Conservation (phyloP, 2,113 vertebrate genomes). For the Choloepus hoffmanni region DNA sequence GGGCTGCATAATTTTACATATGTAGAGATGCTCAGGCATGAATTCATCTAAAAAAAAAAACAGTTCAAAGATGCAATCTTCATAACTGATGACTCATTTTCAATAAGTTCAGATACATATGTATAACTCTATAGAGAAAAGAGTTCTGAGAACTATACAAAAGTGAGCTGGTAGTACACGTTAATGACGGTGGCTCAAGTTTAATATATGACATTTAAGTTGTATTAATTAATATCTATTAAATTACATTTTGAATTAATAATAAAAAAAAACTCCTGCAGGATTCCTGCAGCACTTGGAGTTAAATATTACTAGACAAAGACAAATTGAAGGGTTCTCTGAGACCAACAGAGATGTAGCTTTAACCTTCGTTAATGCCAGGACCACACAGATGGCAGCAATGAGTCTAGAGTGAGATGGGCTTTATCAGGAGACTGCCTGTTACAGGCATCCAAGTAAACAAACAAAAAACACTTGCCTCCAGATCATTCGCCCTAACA, state of each 20-base stretch:
- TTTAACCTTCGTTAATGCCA: background rate
- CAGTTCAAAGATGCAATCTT: constrained; percentile 25
- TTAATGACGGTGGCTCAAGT: background rate
- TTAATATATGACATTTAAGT: background rate
- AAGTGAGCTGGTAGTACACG: background rate
- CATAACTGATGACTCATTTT: constrained; percentile 40
- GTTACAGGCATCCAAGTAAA: background rate
- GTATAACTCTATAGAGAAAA: background rate
- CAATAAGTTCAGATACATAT: background rate
- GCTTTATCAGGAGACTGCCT: background rate
- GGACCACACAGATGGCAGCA: background rate
- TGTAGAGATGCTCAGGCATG: background rate
- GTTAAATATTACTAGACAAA: background rate
- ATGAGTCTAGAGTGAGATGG: background rate
- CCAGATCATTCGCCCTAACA: background rate
- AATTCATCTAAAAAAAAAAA: constrained; percentile 20
- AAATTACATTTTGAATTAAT: background rate
- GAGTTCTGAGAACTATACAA: background rate
- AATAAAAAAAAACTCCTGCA: background rate
- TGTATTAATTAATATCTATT: background rate
- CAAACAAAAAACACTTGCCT: no score
- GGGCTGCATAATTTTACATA: constrained; percentile 47
- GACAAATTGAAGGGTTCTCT: background rate
- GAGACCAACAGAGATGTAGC: background rate
- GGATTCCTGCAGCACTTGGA: background rate